Evolutionary conservation across 2,888 invertebrate species (phyloP), one percentile per base, ranked within the genome.

Genomic region (Epinotia nisella): DNA sequence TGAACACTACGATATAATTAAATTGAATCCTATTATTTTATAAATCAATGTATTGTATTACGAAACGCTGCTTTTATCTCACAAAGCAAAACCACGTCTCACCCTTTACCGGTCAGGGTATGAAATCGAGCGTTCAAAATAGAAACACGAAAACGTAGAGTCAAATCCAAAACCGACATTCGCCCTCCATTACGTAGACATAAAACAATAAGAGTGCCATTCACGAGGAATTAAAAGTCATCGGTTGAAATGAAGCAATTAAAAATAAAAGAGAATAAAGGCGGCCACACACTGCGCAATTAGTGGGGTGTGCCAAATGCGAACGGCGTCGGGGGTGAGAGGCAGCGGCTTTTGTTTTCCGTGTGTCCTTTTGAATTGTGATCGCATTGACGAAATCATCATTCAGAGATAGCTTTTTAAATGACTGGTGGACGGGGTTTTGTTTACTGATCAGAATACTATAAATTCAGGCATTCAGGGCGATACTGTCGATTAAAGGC

Each of bases 251-350:
- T 81, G 81, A 78, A 80, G 83, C 83, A 83, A 84, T 84, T 82
- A 82, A 83, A 82, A 81, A 81, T 77, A 82, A 83, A 84, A 80
- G 80, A 76, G 81, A 80, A 85, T 88, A 87, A 89, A 86, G 88
- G 79, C 80, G 71, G 80, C 78, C 84, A 82, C 87, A 87, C 85
- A 87, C 85, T 79, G 85, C 77, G 88, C 90, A 90, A 91, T 91
- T 91, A 91, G 87, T 78, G 82, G 74, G 81, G 80, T 83, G 88
- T 83, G 88, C 89, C 89, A 89, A 91, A 90, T 91, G 90, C 81
- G 80, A 79, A 80, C 76, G 75, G 76, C 55, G 41, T 17, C n/a
- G 29, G 59, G 56, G 24, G 62, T 10, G 45, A 45, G 56, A 56
- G 45, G 35, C 1, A 49, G 49, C 15, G 49, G 19, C 19, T 24